Conservation (phyloP, 2,113 vertebrate genomes). For the Larimichthys crocea region DNA sequence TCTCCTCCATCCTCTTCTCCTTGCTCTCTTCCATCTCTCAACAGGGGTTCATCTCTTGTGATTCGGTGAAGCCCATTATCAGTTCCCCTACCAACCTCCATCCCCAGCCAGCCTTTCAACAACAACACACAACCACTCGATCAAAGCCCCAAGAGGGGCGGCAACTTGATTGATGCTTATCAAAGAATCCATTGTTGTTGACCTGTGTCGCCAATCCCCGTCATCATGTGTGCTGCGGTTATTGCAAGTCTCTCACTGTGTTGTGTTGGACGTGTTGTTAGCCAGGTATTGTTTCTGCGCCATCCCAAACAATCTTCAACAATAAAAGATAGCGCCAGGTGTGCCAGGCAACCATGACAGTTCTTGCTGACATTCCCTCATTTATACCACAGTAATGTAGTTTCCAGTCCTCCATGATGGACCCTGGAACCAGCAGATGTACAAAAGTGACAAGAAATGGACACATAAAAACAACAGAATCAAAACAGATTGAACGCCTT, state of each 20-base stretch:
- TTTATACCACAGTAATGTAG: slow-evolving; percentile 49
- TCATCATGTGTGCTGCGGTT: slow-evolving; percentile 49
- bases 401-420: slow-evolving; percentile 59
- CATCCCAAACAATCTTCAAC: slow-evolving; percentile 53
- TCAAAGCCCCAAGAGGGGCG: slow-evolving; percentile 64
- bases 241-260: slow-evolving; percentile 43
- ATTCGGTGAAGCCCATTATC: slow-evolving; percentile 72
- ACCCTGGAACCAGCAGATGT: slow-evolving; percentile 18
- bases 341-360: slow-evolving; percentile 47
- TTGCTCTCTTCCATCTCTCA: slow-evolving; percentile 70
- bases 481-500: background rate
- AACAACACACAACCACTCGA: slow-evolving; percentile 69
- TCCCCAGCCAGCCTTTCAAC: slow-evolving; percentile 64
- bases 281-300: slow-evolving; percentile 48
- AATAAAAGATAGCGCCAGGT: slow-evolving; percentile 49
- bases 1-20: slow-evolving; percentile 41
- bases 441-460: background rate
- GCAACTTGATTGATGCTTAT: slow-evolving; percentile 74
- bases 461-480: slow-evolving; percentile 6
- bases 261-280: slow-evolving; percentile 54
- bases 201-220: slow-evolving; percentile 68
- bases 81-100: slow-evolving; percentile 63
- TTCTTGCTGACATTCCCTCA: slow-evolving; percentile 47
- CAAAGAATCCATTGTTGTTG: slow-evolving; percentile 77
- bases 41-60: slow-evolving; percentile 73